Conservation (phyloP, 1,140 invertebrate species). For the Ceratitis capitata region DNA sequence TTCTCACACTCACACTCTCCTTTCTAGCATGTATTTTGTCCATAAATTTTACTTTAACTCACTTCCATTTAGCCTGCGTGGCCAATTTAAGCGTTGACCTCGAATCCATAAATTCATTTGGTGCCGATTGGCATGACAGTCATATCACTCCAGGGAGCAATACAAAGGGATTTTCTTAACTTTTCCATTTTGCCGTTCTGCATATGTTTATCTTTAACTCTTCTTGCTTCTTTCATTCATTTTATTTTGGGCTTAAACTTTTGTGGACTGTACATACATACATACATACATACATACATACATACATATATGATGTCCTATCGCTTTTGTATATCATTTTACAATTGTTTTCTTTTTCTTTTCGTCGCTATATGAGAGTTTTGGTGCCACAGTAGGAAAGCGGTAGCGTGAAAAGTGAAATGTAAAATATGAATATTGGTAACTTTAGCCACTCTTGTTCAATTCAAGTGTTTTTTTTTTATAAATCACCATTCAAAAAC, state of each 20-base stretch:
- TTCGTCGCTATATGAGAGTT: background rate
- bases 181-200: background rate
- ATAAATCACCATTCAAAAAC: no score
- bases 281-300: no score
- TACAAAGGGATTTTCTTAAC: conserved; percentile 61
- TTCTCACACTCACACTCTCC: background rate
- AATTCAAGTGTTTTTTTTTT: no score
- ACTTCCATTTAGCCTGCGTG: background rate
- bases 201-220: background rate
- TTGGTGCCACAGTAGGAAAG: background rate
- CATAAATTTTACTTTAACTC: background rate
- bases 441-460: no score
- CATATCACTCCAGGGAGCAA: conserved; percentile 65
- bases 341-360: background rate
- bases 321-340: background rate
- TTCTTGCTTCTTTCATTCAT: background rate
- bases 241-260: no score
- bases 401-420: no score
- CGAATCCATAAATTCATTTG: conserved; percentile 62
- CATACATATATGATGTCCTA: background rate
- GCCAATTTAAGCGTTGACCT: conserved; percentile 37
- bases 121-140: conserved; percentile 64
- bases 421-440: no score
- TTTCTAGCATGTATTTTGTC: background rate
- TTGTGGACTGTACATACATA: no score